These are phyloP conservation scores for Drosophila erecta DNA, from an alignment of 1,140 invertebrate species.

Conservation along the genomic window DNA sequence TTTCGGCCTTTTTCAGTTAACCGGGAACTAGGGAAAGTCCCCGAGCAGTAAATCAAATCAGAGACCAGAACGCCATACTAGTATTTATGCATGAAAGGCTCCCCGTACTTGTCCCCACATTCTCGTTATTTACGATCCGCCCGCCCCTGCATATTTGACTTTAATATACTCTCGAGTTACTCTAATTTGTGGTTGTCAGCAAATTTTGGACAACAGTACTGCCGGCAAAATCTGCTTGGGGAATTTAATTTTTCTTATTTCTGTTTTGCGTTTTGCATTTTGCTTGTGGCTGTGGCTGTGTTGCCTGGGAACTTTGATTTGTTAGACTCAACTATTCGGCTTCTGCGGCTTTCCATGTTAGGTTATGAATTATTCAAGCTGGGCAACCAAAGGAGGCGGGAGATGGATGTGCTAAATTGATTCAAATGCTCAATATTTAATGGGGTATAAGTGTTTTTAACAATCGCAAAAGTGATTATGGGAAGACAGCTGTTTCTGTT, in stretches of 20 bases:
- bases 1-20: constrained; percentile 13
- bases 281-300: constrained; percentile 17
- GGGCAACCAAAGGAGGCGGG: constrained; percentile 6
- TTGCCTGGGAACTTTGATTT: constrained; percentile 35
- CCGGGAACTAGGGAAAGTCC: constrained; percentile 18
- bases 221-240: constrained; percentile 11
- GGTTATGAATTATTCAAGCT: constrained; percentile 53
- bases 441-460: constrained; percentile 39
- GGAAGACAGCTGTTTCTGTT: background rate
- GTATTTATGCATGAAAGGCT: constrained; percentile 51
- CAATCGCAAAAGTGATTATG: constrained; percentile 25
- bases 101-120: constrained; percentile 6
- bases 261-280: constrained; percentile 20
- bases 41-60: constrained; percentile 61
- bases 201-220: constrained; percentile 42
- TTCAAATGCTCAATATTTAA: constrained; percentile 40
- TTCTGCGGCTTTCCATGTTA: constrained; percentile 21
- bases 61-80: constrained; percentile 45
- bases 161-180: constrained; percentile 60
- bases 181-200: constrained; percentile 67
- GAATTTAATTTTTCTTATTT: constrained; percentile 38
- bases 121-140: constrained; percentile 31
- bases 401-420: constrained; percentile 27
- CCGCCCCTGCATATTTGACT: constrained; percentile 34
- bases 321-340: constrained; percentile 38